Percentiles rank a stretch among this genome's conserved stretches.
phyloP scores from a whole-genome alignment of 1,140 invertebrate genomes.

The Drosophila paulistorum region DNA sequence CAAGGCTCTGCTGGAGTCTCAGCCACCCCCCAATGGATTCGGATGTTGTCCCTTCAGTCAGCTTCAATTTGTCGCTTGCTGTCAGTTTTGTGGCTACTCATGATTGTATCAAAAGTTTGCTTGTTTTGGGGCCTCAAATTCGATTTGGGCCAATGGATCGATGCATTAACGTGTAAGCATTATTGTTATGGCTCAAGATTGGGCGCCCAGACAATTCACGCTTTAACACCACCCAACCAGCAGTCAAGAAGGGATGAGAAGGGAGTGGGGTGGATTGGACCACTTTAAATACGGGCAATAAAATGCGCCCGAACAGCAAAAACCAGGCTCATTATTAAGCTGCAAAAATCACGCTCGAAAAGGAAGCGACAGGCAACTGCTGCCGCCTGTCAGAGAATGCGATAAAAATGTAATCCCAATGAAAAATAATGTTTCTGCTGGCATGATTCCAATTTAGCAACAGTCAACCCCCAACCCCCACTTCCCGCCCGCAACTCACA shows the following conservation, averaged over 20 bases:
- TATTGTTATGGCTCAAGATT: constrained; percentile 33
- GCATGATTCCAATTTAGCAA: constrained; percentile 75
- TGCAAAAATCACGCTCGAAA: constrained; percentile 81
- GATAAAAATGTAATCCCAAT: constrained; percentile 83
- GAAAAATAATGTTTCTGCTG: constrained; percentile 79
- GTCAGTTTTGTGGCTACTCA: constrained; percentile 58
- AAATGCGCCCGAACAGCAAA: constrained; percentile 71
- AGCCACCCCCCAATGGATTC: constrained; percentile 17
- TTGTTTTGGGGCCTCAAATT: constrained; percentile 22
- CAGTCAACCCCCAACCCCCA: constrained; percentile 38
- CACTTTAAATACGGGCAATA: constrained; percentile 65
- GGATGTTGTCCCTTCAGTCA: constrained; percentile 30
- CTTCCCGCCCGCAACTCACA: not conserved
- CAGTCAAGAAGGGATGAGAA: not conserved
- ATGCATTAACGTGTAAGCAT: constrained; percentile 57
- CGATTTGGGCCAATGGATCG: constrained; percentile 51
- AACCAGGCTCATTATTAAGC: constrained; percentile 77
- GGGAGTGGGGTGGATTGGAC: not conserved
- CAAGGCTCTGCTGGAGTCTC: constrained; percentile 31
- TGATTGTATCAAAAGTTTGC: constrained; percentile 33
- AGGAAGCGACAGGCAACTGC: constrained; percentile 64
- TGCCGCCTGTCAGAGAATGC: constrained; percentile 75
- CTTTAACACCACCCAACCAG: constrained; percentile 25
- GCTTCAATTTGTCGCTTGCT: constrained; percentile 65
- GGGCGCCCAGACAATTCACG: constrained; percentile 41